phyloP scores from a whole-genome alignment of 2,113 vertebrate genomes.

The Fulica atra region DNA sequence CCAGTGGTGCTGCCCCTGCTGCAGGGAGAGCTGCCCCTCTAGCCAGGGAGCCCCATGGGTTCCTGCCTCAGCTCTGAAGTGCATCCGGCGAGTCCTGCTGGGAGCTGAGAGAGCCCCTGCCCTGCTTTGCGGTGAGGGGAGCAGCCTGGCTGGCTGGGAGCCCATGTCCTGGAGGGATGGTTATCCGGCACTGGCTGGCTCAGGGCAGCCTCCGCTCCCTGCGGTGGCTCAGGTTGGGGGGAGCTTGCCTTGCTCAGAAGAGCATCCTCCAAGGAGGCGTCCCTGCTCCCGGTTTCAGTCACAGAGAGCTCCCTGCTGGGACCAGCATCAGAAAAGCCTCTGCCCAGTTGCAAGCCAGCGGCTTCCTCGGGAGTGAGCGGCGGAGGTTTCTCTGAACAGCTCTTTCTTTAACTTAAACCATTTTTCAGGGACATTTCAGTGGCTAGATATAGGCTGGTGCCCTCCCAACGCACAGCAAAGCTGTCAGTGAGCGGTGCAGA shows the following conservation, averaged over 20 bases:
- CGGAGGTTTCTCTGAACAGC: not conserved
- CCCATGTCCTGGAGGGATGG: rapidly evolving
- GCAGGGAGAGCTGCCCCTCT: not conserved
- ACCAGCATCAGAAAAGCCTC: not conserved
- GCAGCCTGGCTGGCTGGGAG: not conserved
- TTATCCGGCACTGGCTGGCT: not conserved
- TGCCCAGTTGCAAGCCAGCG: not conserved
- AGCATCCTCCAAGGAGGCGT: not conserved
- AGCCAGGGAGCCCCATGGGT: not conserved
- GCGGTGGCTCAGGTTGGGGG: rapidly evolving
- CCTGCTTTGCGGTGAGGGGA: not conserved
- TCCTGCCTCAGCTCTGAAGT: not conserved
- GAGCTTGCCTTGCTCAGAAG: not conserved
- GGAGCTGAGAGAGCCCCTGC: not conserved
- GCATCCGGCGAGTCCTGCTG: not conserved
- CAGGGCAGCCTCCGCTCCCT: not conserved
- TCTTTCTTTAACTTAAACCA: not conserved
- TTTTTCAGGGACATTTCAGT: not conserved
- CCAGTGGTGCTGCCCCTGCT: not conserved
- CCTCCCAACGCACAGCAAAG: rapidly evolving
- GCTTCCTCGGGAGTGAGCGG: not conserved
- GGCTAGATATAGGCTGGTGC: not conserved
- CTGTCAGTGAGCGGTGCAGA: rapidly evolving
- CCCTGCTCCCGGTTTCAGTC: rapidly evolving
- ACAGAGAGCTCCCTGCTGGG: not conserved